A percentile compares a stretch with the other conserved stretches of the same genome.
Conservation (phyloP, 2,888 invertebrate genomes). For the Hypolimnas misippus region DNA sequence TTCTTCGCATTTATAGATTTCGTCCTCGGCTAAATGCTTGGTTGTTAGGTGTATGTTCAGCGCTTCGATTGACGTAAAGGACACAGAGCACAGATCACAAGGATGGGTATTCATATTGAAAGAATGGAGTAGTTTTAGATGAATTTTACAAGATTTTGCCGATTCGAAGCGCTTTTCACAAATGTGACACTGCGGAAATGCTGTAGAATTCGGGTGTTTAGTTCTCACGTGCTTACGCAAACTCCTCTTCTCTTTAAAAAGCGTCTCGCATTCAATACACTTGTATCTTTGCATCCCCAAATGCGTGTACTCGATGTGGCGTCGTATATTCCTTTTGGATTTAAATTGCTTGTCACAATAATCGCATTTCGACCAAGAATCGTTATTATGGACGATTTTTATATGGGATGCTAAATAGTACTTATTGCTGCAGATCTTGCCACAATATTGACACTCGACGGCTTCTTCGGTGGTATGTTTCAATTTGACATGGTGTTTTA, state of each 20-base stretch:
- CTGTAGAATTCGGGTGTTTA: constrained; percentile 64
- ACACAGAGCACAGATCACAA: constrained; percentile 66
- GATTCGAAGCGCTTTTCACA: constrained; percentile 72
- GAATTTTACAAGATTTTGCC: constrained; percentile 72
- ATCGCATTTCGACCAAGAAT: constrained; percentile 65
- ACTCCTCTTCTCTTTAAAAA: constrained; percentile 73
- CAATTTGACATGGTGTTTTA: constrained; percentile 69
- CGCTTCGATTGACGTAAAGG: constrained; percentile 62
- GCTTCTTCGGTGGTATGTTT: constrained; percentile 66
- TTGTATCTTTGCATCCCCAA: constrained; percentile 69
- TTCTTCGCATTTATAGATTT: constrained; percentile 70
- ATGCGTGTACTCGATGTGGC: constrained; percentile 72
- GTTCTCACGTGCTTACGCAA: constrained; percentile 68
- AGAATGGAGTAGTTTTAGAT: constrained; percentile 67
- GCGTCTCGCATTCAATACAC: constrained; percentile 69
- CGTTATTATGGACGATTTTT: constrained; percentile 65
- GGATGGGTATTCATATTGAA: constrained; percentile 71
- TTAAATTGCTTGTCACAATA: constrained; percentile 72
- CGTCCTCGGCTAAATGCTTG: constrained; percentile 65
- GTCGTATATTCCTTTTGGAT: constrained; percentile 66
- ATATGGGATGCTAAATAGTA: constrained; percentile 70
- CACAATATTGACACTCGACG: constrained; percentile 61
- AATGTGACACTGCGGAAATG: constrained; percentile 71
- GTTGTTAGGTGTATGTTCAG: constrained; percentile 61
- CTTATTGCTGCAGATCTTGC: constrained; percentile 67